phyloP scores from a whole-genome alignment of 1,140 invertebrate genomes.

The Heliconius melpomene region DNA sequence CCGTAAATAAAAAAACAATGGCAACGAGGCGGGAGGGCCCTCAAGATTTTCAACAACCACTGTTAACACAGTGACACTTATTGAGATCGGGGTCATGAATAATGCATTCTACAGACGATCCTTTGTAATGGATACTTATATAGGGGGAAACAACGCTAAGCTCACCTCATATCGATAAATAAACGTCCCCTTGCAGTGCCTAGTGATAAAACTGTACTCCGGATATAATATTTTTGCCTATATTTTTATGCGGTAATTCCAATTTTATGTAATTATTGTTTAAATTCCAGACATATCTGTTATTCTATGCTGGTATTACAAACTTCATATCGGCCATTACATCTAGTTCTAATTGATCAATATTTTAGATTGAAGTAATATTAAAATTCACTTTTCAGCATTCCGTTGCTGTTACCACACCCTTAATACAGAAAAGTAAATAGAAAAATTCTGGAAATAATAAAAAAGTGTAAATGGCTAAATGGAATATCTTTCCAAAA shows the following conservation, averaged over 20 bases:
- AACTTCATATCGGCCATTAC: too few species aligned
- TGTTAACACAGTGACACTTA: conserved; percentile 57
- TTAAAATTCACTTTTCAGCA: too few species aligned
- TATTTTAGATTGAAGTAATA: too few species aligned
- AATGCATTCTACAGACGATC: conserved; percentile 43
- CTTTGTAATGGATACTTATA: conserved; percentile 25
- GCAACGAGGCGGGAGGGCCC: conserved; percentile 27
- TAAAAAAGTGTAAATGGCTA: neutral
- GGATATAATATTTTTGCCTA: neutral
- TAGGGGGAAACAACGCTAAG: neutral
- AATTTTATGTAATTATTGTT: neutral
- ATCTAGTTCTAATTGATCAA: too few species aligned
- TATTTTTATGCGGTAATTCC: neutral
- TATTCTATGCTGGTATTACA: too few species aligned
- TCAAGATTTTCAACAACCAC: conserved; percentile 45
- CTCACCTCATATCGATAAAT: conserved; percentile 1
- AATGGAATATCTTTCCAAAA: neutral
- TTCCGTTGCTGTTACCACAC: too few species aligned
- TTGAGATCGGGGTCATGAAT: conserved; percentile 53
- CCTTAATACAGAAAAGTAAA: too few species aligned
- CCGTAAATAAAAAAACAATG: conserved; percentile 34
- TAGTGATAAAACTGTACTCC: neutral
- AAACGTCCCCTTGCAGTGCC: neutral
- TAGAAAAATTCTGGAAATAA: too few species aligned
- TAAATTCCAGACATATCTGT: too few species aligned